Evolutionary conservation across 1,140 invertebrate genomes (phyloP).

Genomic region (Rhagoletis pomonella): DNA sequence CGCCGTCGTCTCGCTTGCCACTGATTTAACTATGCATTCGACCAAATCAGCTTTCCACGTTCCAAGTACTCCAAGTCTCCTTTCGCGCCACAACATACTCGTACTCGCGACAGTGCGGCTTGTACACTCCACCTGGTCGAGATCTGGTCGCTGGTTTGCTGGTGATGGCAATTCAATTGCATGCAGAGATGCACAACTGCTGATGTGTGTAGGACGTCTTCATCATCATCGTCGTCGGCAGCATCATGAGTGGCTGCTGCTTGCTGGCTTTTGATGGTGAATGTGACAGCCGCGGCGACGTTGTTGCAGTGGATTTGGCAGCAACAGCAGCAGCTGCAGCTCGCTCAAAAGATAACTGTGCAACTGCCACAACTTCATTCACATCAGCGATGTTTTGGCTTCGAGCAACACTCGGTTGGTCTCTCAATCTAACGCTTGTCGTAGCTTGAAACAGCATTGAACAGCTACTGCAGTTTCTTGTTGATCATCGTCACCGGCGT

Average conservation of each 20-base stretch:
- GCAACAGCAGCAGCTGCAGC: neutral
- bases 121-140: neutral
- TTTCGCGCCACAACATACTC: no score
- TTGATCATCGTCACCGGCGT: neutral
- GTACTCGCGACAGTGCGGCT: neutral
- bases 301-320: neutral
- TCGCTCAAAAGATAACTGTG: neutral
- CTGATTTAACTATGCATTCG: neutral
- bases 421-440: neutral
- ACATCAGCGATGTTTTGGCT: neutral
- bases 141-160: neutral
- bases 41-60: neutral
- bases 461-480: neutral
- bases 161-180: neutral
- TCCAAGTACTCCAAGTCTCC: neutral
- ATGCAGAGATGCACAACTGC: constrained; percentile 45
- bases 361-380: constrained; percentile 3
- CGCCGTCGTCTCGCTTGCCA: neutral
- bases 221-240: neutral
- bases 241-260: neutral
- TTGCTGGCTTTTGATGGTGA: neutral
- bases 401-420: neutral
- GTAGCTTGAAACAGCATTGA: neutral
- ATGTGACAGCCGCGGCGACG: neutral
- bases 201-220: constrained; percentile 50